Base-by-base conservation (phyloP, 2,797 vertebrate species). In the Lithobates sylvaticus region DNA sequence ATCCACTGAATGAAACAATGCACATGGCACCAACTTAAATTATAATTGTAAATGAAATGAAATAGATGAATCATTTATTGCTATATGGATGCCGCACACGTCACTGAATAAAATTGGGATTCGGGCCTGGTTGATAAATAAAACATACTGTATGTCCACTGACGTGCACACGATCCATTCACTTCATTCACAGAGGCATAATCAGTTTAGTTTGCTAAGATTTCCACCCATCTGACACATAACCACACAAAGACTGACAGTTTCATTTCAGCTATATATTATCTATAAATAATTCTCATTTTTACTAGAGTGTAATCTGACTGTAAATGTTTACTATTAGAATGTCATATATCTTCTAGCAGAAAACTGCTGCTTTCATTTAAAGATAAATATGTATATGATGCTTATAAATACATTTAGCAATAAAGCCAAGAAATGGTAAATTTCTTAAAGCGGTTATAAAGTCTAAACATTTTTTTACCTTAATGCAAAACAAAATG, bases 21-120 rank as follows among this genome's bases (percentile, higher is more conserved):
- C 68, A 61, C 34, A 72, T 10, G 21, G 21, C 29, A 26, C 50
- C 39, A n/a, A 39, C 34, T 71, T 71, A 12, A 61, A 81, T 72
- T 81, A 58, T 36, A 81, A 81, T 81, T 81, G 47, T 61, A 81
- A 75, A 47, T 50, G n/a, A 39, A 81, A 72, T 81, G 27, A n/a
- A 54, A 72, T 61, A 34, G 13, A 61, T 71, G 32, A 71, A 72
- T 72, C 68, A 61, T 71, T 70, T 81, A 21, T 29, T 58, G 13
- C 7, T 58, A 39, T 61, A 42, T 12, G n/a, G 72, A 21, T 29
- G 50, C 47, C 32, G 13, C 50, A 54, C 42, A 70, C 42, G 12
- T 15, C 68, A n/a, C 5, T 39, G 27, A 12, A n/a, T 70, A 54
- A 44, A 34, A 44, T n/a, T 7, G 21, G 32, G 39, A 16, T 70